Evolutionary conservation across 2,888 invertebrate species (phyloP), one percentile per base, ranked within the genome.

Genomic region (Ctena decussata): DNA sequence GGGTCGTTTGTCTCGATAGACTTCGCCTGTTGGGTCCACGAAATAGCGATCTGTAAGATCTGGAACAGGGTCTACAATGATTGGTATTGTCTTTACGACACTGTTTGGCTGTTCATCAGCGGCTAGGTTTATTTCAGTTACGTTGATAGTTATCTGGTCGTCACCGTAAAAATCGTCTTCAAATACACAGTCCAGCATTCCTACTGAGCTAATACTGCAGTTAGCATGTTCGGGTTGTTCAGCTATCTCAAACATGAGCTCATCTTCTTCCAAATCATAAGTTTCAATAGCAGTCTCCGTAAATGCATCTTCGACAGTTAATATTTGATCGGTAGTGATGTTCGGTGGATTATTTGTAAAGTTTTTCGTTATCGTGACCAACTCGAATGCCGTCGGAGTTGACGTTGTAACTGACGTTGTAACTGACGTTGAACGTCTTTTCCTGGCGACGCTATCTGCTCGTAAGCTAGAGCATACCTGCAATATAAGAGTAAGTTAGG

Each of bases 241-340:
- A 0, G 30, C 37, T 24, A 91, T 81, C 0, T 86, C 65, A 57
- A 86, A 91, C 18, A 79, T 39, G 1, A 91, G 76, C 12, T 60
- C 71, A 65, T 92, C 92, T 44, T 80, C 74, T 74, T 92, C 91
- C 32, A 53, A 30, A 82, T 92, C 92, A 46, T 30, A 41, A 5
- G 78, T 80, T 72, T 78, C 72, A 37, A 86, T 57, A 6, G 41
- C 12, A 15, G 82, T 46, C 65, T 82, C 77, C 18, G 30, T 37
- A 18, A 53, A 18, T 6, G 15, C 24, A 39, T 89, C 80, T 74
- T 89, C 85, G 3, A 41, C 77, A 15, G 84, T 70, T 1, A 41
- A 60, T n/a, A 84, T 37, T 21, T 27, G 41, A n/a, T 82, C 74
- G n/a, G 83, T 82, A 44, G 77, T 74, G 27, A 87, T 87, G 49